Base-by-base conservation (phyloP, 53 echinoderm and acorn worm genomes). In the Zoroaster sp. region DNA sequence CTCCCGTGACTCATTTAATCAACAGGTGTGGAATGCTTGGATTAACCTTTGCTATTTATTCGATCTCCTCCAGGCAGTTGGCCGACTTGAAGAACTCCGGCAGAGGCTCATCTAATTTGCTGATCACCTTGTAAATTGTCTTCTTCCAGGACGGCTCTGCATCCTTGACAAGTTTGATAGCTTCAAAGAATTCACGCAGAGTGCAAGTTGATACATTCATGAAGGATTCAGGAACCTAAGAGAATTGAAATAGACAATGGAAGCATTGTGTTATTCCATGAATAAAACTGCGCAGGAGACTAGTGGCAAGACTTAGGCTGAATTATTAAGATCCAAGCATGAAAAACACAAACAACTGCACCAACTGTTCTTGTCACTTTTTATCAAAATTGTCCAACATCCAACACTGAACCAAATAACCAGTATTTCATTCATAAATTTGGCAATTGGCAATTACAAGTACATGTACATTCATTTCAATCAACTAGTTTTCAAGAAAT, bases 51-150 rank as follows among this genome's bases (percentile, higher is more conserved):
- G 28, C 23, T 44, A 7, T 43, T 71, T 47, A 85, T 4, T 89
- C 82, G 3, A 89, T 53, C 72, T 89, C 90, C 40, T 98, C 99
- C 73, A 98, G 72, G 79, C 99, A 99, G 92, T 94, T 93, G 23
- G 93, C 87, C 12, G 94, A 94, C 86, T 94, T 91, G 94, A 99
- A 99, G 88, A 99, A 94, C 3, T 94, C 89, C 0, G 99, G 99
- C 53, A 99, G 54, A 1, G 93, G 96, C 72, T 99, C 96, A 41
- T 99, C 99, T 55, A 96, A 76, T 51, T 99, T 99, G 90, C 99
- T 93, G 86, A 99, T 99, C 67, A 99, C 93, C 79, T 99, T 99
- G 91, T 96, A 98, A 86, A 99, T 99, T 66, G 94, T 91, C 83
- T 99, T 96, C 94, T 99, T 96, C 95, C 96, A 99, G 35, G 99